A percentile compares a stretch with the other conserved stretches of the same genome.
These are phyloP conservation scores for Conchocele bisecta DNA, from an alignment of 2,888 invertebrate species.

Conservation along the genomic window DNA sequence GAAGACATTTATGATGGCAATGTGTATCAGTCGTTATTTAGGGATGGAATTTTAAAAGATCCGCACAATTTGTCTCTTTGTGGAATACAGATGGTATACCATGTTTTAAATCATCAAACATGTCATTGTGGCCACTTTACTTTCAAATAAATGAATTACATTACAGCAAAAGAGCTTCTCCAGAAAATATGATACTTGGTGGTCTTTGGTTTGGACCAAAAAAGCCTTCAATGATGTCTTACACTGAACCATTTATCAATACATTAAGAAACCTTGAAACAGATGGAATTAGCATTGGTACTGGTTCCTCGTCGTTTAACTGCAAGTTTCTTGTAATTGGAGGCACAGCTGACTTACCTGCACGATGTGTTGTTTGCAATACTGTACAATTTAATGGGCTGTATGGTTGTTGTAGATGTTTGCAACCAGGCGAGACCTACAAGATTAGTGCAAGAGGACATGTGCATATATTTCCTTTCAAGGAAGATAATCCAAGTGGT, in stretches of 20 bases:
- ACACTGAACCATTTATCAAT: constrained; percentile 21
- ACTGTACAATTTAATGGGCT: constrained; percentile 50
- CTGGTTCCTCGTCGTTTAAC: background rate
- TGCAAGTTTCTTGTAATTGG: constrained; percentile 27
- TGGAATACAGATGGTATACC: constrained; percentile 45
- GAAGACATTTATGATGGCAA: constrained; percentile 1
- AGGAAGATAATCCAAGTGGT: constrained; percentile 2
- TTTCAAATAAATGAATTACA: constrained; percentile 33
- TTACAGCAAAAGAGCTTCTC: constrained; percentile 17
- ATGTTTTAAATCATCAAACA: constrained; percentile 44
- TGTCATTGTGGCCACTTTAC: constrained; percentile 44
- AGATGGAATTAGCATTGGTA: constrained; percentile 9
- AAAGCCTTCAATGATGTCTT: constrained; percentile 31
- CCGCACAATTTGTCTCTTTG: background rate
- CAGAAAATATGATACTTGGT: constrained; percentile 39
- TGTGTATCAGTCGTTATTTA: background rate
- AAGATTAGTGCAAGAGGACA: constrained; percentile 36
- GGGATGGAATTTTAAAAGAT: background rate
- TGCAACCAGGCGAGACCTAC: constrained; percentile 39
- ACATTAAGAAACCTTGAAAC: constrained; percentile 25
- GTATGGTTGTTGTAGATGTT: constrained; percentile 43
- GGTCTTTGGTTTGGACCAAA: constrained; percentile 45
- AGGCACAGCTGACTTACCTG: constrained; percentile 58
- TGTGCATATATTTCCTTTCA: constrained; percentile 48
- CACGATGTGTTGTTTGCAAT: constrained; percentile 45